These are phyloP conservation scores for Cerceris rybyensis DNA, from an alignment of 2,888 invertebrate species.

Conservation along the genomic window DNA sequence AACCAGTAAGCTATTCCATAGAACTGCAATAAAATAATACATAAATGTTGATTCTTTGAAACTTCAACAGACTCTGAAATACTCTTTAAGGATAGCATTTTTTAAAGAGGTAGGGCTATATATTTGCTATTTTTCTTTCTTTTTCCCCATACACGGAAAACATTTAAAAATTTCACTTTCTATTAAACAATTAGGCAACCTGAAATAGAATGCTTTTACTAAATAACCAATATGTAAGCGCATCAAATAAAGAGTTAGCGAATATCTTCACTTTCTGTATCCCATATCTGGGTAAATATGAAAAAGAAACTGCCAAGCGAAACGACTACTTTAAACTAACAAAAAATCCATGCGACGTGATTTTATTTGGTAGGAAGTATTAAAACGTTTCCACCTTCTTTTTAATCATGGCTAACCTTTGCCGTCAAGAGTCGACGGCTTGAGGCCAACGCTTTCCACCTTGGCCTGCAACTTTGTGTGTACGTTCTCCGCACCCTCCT, in stretches of 20 bases:
- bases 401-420: slow-evolving; percentile 79
- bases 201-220: background rate
- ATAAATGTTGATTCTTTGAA: too few relatives aligned
- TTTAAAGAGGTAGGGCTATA: too few relatives aligned
- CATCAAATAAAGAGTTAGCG: slow-evolving; percentile 14
- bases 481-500: slow-evolving; percentile 97
- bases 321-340: slow-evolving; percentile 43
- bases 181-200: background rate
- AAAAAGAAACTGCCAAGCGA: slow-evolving; percentile 36
- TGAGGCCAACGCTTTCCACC: slow-evolving; percentile 89
- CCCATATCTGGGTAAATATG: slow-evolving; percentile 8
- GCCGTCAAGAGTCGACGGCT: slow-evolving; percentile 81
- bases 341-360: slow-evolving; percentile 65
- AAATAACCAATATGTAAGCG: slow-evolving; percentile 3
- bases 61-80: too few relatives aligned
- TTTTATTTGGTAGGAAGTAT: slow-evolving; percentile 30
- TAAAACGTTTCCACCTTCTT: slow-evolving; percentile 41
- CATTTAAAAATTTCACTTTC: background rate
- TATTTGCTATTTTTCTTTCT: too few relatives aligned
- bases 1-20: too few relatives aligned
- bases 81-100: too few relatives aligned
- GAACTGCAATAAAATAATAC: too few relatives aligned
- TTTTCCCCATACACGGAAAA: too few relatives aligned
- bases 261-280: slow-evolving; percentile 1
- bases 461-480: slow-evolving; percentile 96